Base-by-base conservation (phyloP, 2,113 vertebrate genomes). In the Aspiorhynchus laticeps region DNA sequence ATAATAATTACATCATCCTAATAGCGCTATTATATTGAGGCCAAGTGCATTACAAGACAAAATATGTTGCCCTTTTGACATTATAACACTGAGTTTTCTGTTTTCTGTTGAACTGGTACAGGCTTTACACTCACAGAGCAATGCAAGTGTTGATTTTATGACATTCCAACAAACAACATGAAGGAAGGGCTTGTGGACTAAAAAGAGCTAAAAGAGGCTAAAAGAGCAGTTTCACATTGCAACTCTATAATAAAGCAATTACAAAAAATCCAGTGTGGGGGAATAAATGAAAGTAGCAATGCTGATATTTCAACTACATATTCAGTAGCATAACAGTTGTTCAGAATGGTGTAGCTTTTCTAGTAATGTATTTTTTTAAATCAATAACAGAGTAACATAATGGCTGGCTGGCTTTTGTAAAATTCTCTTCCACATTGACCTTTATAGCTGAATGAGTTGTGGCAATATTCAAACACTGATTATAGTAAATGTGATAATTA, bases 41-140 rank as follows among this genome's bases (percentile, higher is more conserved):
- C 48, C 9, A 78, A 78, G 76, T 53, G 8, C 46, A 78, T 78
- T 51, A 75, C 38, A 75, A 75, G 73, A 76, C 14, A 33, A 9
- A 53, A 53, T 53, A 33, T 53, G 26, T 53, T 48, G 51, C 48
- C 76, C 28, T 33, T 28, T 33, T 53, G 15, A 78, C 76, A 53
- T 78, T 53, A 53, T 51, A 31, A 78, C 48, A 78, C 17, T 76
- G 12, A 15, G 46, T 78, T 78, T 33, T 53, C 8, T 31, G 14
- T 31, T 51, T 77, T 51, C 38, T 19, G 4, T 77, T 77, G 43
- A 48, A 78, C 1, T 31, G n/a, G 26, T 78, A 26, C 7, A 19
- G 19, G 15, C 43, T 31, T 33, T 24, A 10, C 28, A 21, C 48
- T 33, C 69, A 73, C 7, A 73, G 36, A 73, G 69, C 33, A 73